Percentiles rank a stretch among this genome's conserved stretches.
Evolutionary conservation across 2,888 invertebrate genomes (phyloP).

Genomic region (Aphodius sticticus): DNA sequence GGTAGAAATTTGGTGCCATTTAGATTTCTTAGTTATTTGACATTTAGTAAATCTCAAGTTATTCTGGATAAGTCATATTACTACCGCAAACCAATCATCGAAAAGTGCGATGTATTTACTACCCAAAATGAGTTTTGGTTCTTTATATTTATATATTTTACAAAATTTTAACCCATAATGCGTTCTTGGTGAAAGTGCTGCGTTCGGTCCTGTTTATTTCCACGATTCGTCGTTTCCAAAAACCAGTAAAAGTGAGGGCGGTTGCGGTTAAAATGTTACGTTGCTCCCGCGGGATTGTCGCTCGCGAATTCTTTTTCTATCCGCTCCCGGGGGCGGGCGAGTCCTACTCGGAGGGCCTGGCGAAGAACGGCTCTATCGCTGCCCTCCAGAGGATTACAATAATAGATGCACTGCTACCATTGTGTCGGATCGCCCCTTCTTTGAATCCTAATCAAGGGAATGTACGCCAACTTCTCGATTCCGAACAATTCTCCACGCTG

Average conservation of each 20-base stretch:
- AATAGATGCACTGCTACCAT: conserved; percentile 46
- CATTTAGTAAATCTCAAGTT: no score
- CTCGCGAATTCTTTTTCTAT: conserved; percentile 20
- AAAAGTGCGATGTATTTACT: no score
- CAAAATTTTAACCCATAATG: no score
- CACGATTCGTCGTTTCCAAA: not conserved
- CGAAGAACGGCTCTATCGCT: not conserved
- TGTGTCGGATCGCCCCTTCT: conserved; percentile 39
- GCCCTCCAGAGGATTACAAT: conserved; percentile 42
- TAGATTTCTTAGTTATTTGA: no score
- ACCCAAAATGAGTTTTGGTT: no score
- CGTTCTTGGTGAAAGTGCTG: no score
- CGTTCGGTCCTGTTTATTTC: not conserved
- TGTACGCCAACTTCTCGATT: conserved; percentile 21
- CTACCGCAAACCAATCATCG: no score
- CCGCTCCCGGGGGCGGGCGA: conserved; percentile 13
- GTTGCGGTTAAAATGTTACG: conserved; percentile 15
- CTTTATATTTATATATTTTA: no score
- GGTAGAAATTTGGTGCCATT: no score
- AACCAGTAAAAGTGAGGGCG: conserved; percentile 8
- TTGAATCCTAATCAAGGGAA: conserved; percentile 41
- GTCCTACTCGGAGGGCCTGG: not conserved
- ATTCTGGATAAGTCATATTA: no score
- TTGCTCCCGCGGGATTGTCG: conserved; percentile 5
- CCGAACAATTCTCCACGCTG: conserved; percentile 5